Evolutionary conservation across 2,797 vertebrate species (phyloP).

Genomic region (Sorex maritimensis): DNA sequence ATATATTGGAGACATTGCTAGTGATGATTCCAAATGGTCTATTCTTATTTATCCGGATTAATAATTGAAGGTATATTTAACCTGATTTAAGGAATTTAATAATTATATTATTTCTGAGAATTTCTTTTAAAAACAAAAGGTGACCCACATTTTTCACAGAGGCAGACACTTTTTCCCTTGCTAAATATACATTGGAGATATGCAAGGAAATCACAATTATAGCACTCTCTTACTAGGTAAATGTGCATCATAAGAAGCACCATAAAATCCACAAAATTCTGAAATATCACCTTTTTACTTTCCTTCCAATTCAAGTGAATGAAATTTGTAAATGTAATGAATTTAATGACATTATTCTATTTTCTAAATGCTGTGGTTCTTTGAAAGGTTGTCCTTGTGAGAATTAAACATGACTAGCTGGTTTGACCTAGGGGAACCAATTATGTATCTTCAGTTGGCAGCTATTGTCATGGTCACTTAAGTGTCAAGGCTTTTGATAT

Average conservation of each 20-base stretch:
- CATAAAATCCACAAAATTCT: slow-evolving; percentile 80
- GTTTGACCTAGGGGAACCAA: slow-evolving; percentile 72
- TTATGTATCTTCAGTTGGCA: slow-evolving; percentile 70
- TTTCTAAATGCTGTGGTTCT: slow-evolving; percentile 67
- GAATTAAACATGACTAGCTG: slow-evolving; percentile 65
- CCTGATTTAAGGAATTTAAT: slow-evolving; percentile 84
- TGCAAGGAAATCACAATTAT: slow-evolving; percentile 78
- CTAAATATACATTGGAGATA: slow-evolving; percentile 59
- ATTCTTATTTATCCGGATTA: slow-evolving; percentile 86
- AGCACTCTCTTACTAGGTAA: slow-evolving; percentile 70
- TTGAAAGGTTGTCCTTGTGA: not conserved
- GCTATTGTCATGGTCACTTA: slow-evolving; percentile 80
- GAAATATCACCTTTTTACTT: slow-evolving; percentile 84
- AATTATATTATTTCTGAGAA: slow-evolving; percentile 84
- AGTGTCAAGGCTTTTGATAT: slow-evolving; percentile 80
- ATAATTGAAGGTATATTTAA: slow-evolving; percentile 83
- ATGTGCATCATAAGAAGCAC: slow-evolving; percentile 80
- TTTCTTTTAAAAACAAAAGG: slow-evolving; percentile 82
- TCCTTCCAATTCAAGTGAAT: slow-evolving; percentile 73
- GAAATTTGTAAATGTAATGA: slow-evolving; percentile 75
- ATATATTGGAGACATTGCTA: slow-evolving; percentile 78
- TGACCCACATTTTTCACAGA: not conserved
- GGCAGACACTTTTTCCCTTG: not conserved
- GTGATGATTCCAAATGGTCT: slow-evolving; percentile 86
- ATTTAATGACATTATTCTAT: slow-evolving; percentile 21